These are phyloP conservation scores for Ptychoptera contaminata DNA, from an alignment of 2,888 invertebrate genomes.

Conservation along the genomic window DNA sequence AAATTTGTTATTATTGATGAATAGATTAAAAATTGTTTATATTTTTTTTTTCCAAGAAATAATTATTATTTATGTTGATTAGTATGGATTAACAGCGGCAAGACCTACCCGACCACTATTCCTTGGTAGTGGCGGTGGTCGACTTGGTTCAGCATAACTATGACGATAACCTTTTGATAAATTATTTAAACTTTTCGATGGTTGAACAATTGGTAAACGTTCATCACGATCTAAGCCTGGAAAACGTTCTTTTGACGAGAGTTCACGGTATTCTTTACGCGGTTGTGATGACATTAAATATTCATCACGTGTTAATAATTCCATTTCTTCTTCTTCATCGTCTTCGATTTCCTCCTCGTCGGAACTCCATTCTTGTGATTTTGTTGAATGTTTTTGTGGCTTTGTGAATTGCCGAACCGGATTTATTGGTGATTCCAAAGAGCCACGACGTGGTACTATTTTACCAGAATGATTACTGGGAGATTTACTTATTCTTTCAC, in stretches of 20 bases:
- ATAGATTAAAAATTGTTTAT: too few relatives aligned
- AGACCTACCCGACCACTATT: conserved; percentile 27
- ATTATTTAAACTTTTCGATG: conserved; percentile 22
- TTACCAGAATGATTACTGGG: background rate
- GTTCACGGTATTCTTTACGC: conserved; percentile 15
- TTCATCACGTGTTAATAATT: conserved; percentile 9
- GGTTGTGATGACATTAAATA: conserved; percentile 7
- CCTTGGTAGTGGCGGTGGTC: conserved; percentile 4
- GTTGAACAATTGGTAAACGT: background rate
- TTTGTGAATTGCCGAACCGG: conserved; percentile 5
- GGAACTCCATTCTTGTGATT: conserved; percentile 14
- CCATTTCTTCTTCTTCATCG: conserved; percentile 10
- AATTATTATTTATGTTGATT: conserved; percentile 7
- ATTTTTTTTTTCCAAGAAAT: conserved; percentile 1
- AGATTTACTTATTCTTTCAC: conserved; percentile 36
- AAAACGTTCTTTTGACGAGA: conserved; percentile 11
- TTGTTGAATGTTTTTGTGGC: conserved; percentile 18
- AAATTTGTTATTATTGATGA: too few relatives aligned
- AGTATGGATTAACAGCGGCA: conserved; percentile 30
- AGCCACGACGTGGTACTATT: conserved; percentile 9
- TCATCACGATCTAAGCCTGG: background rate
- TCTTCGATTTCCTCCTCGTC: conserved; percentile 10
- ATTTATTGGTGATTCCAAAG: conserved; percentile 16
- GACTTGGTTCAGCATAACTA: conserved; percentile 25
- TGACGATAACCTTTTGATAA: conserved; percentile 30